Conservation (phyloP, 2,113 vertebrate species). For the Typhlomys cinereus region DNA sequence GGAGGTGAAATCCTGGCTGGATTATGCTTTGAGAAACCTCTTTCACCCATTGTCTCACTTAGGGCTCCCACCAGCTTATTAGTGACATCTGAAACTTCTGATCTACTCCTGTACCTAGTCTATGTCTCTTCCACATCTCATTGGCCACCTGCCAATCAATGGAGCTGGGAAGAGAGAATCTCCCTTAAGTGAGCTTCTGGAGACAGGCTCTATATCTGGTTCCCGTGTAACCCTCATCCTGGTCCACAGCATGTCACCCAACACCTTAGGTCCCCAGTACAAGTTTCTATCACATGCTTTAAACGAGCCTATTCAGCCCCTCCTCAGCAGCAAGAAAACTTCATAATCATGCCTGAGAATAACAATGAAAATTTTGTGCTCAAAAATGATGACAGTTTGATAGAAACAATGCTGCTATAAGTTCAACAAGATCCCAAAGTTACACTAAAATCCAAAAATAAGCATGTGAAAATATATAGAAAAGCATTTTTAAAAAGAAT, state of each 20-base stretch:
- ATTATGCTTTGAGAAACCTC: not conserved
- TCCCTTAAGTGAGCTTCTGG: not conserved
- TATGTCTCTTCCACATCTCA: not conserved
- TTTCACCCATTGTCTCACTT: not conserved
- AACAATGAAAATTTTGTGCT: not conserved
- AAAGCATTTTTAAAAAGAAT: not conserved
- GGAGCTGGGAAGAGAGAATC: accelerated
- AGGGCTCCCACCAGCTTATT: too few species aligned
- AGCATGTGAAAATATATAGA: not conserved
- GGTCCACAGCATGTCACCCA: not conserved
- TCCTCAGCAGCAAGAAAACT: not conserved
- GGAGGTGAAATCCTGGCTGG: not conserved
- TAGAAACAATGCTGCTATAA: not conserved
- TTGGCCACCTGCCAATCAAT: not conserved
- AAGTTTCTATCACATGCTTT: not conserved
- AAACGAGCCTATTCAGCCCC: not conserved
- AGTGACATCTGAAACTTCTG: not conserved
- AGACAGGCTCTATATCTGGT: not conserved
- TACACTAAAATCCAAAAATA: conserved; percentile 18
- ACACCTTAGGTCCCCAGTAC: not conserved
- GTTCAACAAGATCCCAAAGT: not conserved
- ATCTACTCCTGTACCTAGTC: not conserved
- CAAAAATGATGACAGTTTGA: not conserved
- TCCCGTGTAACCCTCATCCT: not conserved
- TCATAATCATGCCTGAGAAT: conserved; percentile 1